A percentile compares a stretch with the other conserved stretches of the same genome.
These are phyloP conservation scores for Crossaster papposus DNA, from an alignment of 53 echinoderm and acorn worm species.

Conservation along the genomic window DNA sequence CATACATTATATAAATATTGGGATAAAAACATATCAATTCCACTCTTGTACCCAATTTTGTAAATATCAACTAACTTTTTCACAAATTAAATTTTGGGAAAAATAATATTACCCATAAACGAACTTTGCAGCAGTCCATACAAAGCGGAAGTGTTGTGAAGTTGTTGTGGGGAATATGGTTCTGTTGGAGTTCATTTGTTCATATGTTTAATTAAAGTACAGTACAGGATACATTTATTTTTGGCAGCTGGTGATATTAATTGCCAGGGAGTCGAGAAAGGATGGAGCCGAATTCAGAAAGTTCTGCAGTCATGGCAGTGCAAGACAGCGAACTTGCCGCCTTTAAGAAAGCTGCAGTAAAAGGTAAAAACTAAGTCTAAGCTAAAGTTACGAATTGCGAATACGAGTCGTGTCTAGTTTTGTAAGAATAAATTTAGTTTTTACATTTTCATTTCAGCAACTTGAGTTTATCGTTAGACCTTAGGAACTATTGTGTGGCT, in stretches of 20 bases:
- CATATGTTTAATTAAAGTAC: background rate
- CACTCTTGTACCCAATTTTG: too few relatives aligned
- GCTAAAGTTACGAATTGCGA: too few relatives aligned
- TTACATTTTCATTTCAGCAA: too few relatives aligned
- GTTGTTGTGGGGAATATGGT: background rate
- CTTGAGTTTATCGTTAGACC: too few relatives aligned
- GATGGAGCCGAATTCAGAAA: background rate
- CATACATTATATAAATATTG: too few relatives aligned
- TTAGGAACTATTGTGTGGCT: too few relatives aligned
- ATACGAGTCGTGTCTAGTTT: too few relatives aligned
- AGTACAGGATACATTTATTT: background rate
- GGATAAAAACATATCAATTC: too few relatives aligned
- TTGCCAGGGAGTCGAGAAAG: background rate
- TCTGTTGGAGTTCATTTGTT: background rate
- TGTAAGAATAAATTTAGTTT: too few relatives aligned
- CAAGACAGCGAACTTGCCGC: constrained; percentile 28
- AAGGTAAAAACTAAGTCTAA: constrained; percentile 31
- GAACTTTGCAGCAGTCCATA: background rate
- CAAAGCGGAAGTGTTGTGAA: constrained; percentile 20
- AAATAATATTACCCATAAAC: background rate
- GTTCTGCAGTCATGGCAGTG: background rate
- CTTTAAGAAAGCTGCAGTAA: constrained; percentile 48
- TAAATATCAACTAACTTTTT: too few relatives aligned
- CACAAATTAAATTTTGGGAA: too few relatives aligned
- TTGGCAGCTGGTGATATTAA: background rate